Percentiles rank a stretch among this genome's conserved stretches.
These are phyloP conservation scores for Cataglyphis cursor DNA, from an alignment of 2,888 invertebrate genomes.

Conservation along the genomic window DNA sequence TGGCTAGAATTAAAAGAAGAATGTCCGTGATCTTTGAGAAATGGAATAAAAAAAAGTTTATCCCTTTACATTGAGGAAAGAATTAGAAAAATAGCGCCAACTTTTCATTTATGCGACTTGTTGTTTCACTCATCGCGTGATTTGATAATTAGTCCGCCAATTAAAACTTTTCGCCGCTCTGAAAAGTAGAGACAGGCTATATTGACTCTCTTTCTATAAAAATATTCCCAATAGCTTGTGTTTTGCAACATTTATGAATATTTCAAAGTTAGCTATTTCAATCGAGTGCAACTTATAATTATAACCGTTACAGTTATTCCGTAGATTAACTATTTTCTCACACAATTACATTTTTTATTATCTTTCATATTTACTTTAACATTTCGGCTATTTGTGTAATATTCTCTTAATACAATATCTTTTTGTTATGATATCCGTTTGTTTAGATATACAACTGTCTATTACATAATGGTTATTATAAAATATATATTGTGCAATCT, in stretches of 20 bases:
- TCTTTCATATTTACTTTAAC: neutral
- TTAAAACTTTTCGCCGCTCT: conserved; percentile 72
- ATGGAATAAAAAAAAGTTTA: conserved; percentile 54
- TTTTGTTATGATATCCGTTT: too few species aligned
- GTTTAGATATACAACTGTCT: neutral
- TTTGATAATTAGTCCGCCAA: conserved; percentile 74
- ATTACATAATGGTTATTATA: neutral
- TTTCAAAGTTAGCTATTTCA: conserved; percentile 5
- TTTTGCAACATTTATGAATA: conserved; percentile 34
- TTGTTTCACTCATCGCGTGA: neutral
- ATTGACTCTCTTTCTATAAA: conserved; percentile 61
- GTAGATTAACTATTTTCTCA: neutral
- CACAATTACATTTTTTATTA: neutral
- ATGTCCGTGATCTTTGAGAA: neutral
- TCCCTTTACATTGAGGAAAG: conserved; percentile 45
- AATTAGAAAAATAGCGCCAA: conserved; percentile 58
- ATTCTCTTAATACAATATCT: neutral
- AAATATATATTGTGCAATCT: neutral
- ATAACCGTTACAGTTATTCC: neutral
- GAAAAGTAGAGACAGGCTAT: neutral
- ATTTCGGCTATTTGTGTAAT: neutral
- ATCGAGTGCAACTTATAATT: conserved; percentile 42
- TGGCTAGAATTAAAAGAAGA: neutral
- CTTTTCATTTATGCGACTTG: conserved; percentile 32
- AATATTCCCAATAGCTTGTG: conserved; percentile 51